Evolutionary conservation across 1,140 invertebrate genomes (phyloP).

Genomic region (Eriocheir sinensis): DNA sequence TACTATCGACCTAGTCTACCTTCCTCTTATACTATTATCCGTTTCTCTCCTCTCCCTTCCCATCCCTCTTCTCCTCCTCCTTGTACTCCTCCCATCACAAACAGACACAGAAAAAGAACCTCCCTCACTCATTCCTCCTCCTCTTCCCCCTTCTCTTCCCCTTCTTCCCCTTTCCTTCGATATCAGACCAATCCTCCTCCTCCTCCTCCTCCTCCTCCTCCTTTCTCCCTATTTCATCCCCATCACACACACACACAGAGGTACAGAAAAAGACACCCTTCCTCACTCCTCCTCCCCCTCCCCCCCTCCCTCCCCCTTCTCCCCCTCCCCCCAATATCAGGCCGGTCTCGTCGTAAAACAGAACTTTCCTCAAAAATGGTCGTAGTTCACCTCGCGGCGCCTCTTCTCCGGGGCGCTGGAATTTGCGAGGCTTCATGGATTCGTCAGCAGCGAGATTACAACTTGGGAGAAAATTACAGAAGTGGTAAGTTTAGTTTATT

Average conservation of each 20-base stretch:
- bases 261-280: too few species aligned
- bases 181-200: too few species aligned
- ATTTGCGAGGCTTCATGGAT: not conserved
- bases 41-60: not conserved
- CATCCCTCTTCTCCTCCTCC: too few species aligned
- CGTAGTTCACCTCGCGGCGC: not conserved
- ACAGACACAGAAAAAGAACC: too few species aligned
- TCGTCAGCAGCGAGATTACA: not conserved
- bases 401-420: not conserved
- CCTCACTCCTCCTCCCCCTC: too few species aligned
- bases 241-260: too few species aligned
- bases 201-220: not conserved
- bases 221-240: too few species aligned
- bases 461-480: not conserved
- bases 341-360: not conserved
- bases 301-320: too few species aligned
- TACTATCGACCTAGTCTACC: too few species aligned
- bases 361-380: not conserved
- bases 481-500: slow-evolving; percentile 26
- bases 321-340: not conserved
- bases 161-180: not conserved
- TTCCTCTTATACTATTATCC: too few species aligned
- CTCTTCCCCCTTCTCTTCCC: not conserved
- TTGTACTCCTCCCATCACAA: too few species aligned
- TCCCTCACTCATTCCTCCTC: not conserved